Conservation (phyloP, 1,140 invertebrate species). For the Venustaconcha ellipsiformis region DNA sequence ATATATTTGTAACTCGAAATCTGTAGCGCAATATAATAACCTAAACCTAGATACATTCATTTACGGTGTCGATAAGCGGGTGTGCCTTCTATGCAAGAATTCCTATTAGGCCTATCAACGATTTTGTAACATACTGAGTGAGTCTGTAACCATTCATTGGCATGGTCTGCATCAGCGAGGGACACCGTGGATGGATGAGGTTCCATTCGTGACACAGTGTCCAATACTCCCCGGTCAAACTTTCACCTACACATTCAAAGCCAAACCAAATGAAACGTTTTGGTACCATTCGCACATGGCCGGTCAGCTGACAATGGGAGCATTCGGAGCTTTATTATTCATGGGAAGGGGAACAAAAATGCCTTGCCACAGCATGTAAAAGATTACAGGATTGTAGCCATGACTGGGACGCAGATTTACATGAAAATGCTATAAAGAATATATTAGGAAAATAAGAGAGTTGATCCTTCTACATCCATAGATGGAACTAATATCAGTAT, state of each 20-base stretch:
- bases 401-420: conserved; percentile 25
- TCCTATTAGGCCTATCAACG: too few species aligned
- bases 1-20: too few species aligned
- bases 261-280: conserved; percentile 27
- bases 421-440: background rate
- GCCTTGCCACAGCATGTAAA: conserved; percentile 37
- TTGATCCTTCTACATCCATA: background rate
- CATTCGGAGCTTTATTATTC: conserved; percentile 39
- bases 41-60: too few species aligned
- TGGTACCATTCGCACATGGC: conserved; percentile 46
- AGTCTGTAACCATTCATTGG: conserved; percentile 89
- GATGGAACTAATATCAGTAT: conserved; percentile 2
- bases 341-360: conserved; percentile 14
- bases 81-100: too few species aligned
- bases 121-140: conserved; percentile 56
- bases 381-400: conserved; percentile 52
- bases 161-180: conserved; percentile 84
- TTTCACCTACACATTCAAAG: conserved; percentile 77
- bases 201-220: conserved; percentile 92
- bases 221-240: conserved; percentile 86
- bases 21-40: too few species aligned
- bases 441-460: background rate
- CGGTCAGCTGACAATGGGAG: conserved; percentile 30
- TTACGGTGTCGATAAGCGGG: too few species aligned
- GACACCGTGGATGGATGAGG: conserved; percentile 90